Conservation (phyloP, 2,888 invertebrate species). For the Micoletzkya japonica region DNA sequence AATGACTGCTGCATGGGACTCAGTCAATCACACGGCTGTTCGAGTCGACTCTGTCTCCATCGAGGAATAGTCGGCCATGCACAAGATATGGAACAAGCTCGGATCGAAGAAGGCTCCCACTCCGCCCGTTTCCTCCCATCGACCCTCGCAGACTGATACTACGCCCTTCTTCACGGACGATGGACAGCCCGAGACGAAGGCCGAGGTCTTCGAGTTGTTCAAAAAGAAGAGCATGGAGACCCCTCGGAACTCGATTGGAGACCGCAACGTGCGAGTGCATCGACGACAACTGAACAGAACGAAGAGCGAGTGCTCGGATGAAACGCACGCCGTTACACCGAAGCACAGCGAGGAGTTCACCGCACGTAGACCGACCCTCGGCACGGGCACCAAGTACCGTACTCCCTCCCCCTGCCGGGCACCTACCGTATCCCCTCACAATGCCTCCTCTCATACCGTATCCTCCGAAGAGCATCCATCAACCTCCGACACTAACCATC, state of each 20-base stretch:
- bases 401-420: no score
- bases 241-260: constrained; percentile 17
- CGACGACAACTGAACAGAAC: constrained; percentile 4
- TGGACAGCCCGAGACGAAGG: constrained; percentile 44
- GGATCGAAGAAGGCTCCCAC: no score
- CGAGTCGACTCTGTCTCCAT: no score
- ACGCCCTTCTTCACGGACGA: no score
- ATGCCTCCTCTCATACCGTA: no score
- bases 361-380: neutral
- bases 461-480: constrained; percentile 1
- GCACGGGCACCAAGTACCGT: no score
- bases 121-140: no score
- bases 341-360: neutral
- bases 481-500: constrained; percentile 3
- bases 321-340: neutral
- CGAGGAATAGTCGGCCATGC: no score
- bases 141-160: no score
- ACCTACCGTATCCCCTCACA: no score
- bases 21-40: constrained; percentile 23
- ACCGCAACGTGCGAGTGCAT: neutral
- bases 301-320: neutral
- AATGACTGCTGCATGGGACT: no score
- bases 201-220: constrained; percentile 49
- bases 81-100: no score
- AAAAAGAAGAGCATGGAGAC: constrained; percentile 6